Percentiles rank a stretch among this genome's conserved stretches.
Conservation (phyloP, 2,888 invertebrate species). For the Xanthorhoe spadicearia region DNA sequence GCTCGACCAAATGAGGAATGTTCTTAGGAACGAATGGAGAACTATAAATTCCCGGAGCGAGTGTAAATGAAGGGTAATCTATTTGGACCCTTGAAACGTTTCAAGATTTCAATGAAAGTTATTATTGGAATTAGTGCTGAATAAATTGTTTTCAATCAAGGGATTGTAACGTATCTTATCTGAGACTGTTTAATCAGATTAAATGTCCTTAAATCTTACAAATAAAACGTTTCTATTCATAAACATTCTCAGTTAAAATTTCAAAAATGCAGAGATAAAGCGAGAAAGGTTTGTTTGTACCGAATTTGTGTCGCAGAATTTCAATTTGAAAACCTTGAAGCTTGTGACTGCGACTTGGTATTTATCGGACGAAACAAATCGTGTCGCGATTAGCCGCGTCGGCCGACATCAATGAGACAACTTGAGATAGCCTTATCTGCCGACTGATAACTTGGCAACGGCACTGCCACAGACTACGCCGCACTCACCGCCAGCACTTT, state of each 20-base stretch:
- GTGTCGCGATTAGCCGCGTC: constrained; percentile 13
- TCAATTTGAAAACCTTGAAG: not conserved
- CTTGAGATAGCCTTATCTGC: constrained; percentile 25
- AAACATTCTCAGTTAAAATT: not conserved
- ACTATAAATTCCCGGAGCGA: not conserved
- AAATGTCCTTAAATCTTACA: too few species aligned
- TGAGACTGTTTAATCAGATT: not conserved
- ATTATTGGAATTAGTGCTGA: not conserved
- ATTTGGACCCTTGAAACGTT: not conserved
- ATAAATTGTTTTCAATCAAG: not conserved
- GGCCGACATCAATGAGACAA: constrained; percentile 19
- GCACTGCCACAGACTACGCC: constrained; percentile 11
- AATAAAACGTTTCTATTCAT: not conserved
- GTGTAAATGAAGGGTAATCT: not conserved
- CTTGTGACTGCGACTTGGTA: constrained; percentile 4
- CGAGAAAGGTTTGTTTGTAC: not conserved
- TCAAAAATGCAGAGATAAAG: not conserved
- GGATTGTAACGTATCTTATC: not conserved
- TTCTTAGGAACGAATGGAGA: constrained; percentile 5
- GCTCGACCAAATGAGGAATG: constrained; percentile 2
- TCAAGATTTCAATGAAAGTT: not conserved
- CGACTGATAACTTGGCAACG: constrained; percentile 18
- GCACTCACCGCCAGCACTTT: not conserved
- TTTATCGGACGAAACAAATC: constrained; percentile 18
- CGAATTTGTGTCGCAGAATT: not conserved